phyloP scores from a whole-genome alignment of 2,797 vertebrate species.

The Phaenicophaeus curvirostris region DNA sequence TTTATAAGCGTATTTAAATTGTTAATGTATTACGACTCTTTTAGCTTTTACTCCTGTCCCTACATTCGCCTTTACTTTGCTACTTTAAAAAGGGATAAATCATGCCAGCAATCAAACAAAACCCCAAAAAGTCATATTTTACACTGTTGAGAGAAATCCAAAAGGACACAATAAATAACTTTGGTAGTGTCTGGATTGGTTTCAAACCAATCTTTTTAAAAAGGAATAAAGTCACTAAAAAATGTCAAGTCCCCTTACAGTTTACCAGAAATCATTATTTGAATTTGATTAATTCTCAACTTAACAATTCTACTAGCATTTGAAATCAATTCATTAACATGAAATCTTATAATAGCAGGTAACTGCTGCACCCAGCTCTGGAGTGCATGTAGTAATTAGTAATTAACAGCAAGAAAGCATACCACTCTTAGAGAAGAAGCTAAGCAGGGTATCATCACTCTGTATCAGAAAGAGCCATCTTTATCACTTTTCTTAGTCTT shows the following conservation, averaged over 20 bases:
- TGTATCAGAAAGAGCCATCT: neutral
- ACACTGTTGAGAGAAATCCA: neutral
- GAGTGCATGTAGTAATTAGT: neutral
- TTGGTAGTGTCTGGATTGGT: neutral
- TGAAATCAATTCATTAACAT: neutral
- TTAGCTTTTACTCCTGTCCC: neutral
- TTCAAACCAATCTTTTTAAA: neutral
- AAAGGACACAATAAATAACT: neutral
- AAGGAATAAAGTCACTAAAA: neutral
- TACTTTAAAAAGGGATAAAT: neutral
- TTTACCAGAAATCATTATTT: neutral
- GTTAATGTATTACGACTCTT: neutral
- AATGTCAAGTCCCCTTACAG: neutral
- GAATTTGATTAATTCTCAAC: neutral
- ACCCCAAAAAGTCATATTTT: neutral
- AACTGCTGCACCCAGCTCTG: neutral
- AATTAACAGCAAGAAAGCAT: neutral
- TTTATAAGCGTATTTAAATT: neutral
- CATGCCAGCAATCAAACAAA: neutral
- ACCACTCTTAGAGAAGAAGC: neutral
- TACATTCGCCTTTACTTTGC: neutral
- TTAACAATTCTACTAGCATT: neutral
- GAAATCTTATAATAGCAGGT: neutral
- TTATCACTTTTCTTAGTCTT: neutral
- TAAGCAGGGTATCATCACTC: neutral